Evolutionary conservation across 2,113 vertebrate species (phyloP), one percentile per base, ranked within the genome.

Genomic region (Phaethornis superciliosus): DNA sequence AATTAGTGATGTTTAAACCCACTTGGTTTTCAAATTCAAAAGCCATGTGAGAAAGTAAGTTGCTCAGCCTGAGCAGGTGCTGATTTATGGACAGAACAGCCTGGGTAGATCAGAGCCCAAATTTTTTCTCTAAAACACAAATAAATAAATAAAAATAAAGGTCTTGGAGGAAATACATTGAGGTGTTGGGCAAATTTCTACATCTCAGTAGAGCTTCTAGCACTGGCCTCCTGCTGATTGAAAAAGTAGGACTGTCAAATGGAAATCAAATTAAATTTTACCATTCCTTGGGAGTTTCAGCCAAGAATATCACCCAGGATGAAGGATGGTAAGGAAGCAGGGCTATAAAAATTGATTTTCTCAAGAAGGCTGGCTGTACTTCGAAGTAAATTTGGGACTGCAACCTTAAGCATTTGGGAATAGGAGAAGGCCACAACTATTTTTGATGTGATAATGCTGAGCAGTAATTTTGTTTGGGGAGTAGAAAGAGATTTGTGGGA

Each of bases 1-100:
- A 95, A 95, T 96, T 67, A 69, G 55, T 65, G 44, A 65, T 84
- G 59, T 55, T 92, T 85, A 85, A 93, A 91, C 87, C 15, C 59
- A 42, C 32, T 80, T 75, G 23, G 68, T 65, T 44, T 94, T 90
- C 59, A 49, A 3, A 3, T 42, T 85, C 67, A 75, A 49, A 24
- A 7, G 49, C 22, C 69, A 63, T 1, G 9, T 37, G 58, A 91
- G 69, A 33, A 90, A 72, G 60, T 28, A 47, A 84, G 27, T 51
- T n/a, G 26, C 72, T 83, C 56, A 49, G 4, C 60, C 58, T 13
- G 63, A 90, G 77, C 51, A 40, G 14, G 49, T 1, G 4, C 21
- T 70, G 16, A 82, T 95, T 82, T 58, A 80, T 5, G 4, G 64
- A 8, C 32, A 40, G 52, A 24, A n/a, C 9, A 0, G 2, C 33